Conservation (phyloP, 2,888 invertebrate genomes). For the Synergus umbraculus region DNA sequence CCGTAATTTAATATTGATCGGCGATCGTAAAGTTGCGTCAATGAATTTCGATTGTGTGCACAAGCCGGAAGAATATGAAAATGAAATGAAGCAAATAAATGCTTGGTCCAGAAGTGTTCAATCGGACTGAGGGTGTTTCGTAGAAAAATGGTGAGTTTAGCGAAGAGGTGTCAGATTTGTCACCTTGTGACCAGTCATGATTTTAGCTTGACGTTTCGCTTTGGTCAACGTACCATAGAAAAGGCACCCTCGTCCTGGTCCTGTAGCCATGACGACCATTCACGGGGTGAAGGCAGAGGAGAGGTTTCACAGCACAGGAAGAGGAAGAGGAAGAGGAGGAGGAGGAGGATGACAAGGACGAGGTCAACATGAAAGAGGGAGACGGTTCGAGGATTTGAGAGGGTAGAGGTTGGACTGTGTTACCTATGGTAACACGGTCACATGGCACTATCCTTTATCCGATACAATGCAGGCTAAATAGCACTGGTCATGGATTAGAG, state of each 20-base stretch:
- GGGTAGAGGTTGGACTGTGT: constrained; percentile 63
- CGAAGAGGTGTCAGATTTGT: constrained; percentile 24
- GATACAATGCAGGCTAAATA: constrained; percentile 73
- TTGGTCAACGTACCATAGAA: constrained; percentile 63
- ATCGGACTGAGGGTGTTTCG: not conserved
- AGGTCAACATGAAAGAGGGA: constrained; percentile 39
- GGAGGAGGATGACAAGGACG: constrained; percentile 32
- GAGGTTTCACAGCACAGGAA: constrained; percentile 23
- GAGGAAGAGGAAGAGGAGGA: constrained; percentile 51
- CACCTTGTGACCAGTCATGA: not conserved
- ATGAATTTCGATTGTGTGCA: not conserved
- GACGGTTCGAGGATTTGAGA: not conserved
- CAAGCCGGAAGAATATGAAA: not conserved
- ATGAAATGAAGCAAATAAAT: not conserved
- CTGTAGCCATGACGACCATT: constrained; percentile 76
- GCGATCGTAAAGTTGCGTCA: constrained; percentile 14
- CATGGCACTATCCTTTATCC: constrained; percentile 68
- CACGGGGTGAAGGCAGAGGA: constrained; percentile 66
- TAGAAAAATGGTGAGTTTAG: constrained; percentile 15
- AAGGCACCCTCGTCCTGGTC: constrained; percentile 72
- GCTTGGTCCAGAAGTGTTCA: constrained; percentile 12
- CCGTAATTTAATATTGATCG: constrained; percentile 32
- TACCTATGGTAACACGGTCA: constrained; percentile 65
- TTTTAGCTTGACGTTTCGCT: constrained; percentile 32
- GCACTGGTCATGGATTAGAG: constrained; percentile 74